Conservation (phyloP, 2,888 invertebrate species). For the Acronicta psi region DNA sequence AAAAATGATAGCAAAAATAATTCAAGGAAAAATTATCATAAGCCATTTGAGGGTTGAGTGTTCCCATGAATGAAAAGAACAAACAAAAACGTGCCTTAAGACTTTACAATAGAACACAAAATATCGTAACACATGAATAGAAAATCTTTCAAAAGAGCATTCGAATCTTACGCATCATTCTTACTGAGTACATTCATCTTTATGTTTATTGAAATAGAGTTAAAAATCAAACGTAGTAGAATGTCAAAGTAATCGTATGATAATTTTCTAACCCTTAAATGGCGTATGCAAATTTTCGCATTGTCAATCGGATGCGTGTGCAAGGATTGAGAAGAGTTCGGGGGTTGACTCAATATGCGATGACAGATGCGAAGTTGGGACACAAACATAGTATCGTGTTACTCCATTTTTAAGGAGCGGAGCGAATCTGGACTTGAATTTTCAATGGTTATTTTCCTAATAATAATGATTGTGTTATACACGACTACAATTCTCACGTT, state of each 20-base stretch:
- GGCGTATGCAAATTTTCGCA: slow-evolving; percentile 82
- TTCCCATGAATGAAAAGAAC: slow-evolving; percentile 65
- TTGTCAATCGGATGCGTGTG: slow-evolving; percentile 66
- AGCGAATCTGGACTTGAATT: slow-evolving; percentile 46
- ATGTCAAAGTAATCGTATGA: slow-evolving; percentile 65
- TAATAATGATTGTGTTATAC: neutral
- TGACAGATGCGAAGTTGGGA: slow-evolving; percentile 83
- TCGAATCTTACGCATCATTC: slow-evolving; percentile 52
- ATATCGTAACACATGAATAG: slow-evolving; percentile 12
- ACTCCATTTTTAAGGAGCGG: slow-evolving; percentile 57
- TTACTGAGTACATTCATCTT: slow-evolving; percentile 36
- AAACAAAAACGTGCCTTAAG: slow-evolving; percentile 49
- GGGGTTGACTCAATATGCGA: slow-evolving; percentile 81
- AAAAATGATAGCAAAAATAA: slow-evolving; percentile 88
- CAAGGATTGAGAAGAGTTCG: slow-evolving; percentile 60
- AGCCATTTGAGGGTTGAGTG: slow-evolving; percentile 78
- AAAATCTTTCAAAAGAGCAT: slow-evolving; percentile 67
- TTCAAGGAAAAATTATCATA: slow-evolving; percentile 84
- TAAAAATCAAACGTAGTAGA: slow-evolving; percentile 37
- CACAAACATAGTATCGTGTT: slow-evolving; percentile 77
- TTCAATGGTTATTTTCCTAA: slow-evolving; percentile 31
- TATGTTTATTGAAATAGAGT: slow-evolving; percentile 32
- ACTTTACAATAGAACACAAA: neutral
- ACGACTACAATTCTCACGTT: slow-evolving; percentile 30
- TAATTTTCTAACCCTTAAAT: slow-evolving; percentile 81